Evolutionary conservation across 2,888 invertebrate species (phyloP).

Genomic region (Stictocephala bisonia): DNA sequence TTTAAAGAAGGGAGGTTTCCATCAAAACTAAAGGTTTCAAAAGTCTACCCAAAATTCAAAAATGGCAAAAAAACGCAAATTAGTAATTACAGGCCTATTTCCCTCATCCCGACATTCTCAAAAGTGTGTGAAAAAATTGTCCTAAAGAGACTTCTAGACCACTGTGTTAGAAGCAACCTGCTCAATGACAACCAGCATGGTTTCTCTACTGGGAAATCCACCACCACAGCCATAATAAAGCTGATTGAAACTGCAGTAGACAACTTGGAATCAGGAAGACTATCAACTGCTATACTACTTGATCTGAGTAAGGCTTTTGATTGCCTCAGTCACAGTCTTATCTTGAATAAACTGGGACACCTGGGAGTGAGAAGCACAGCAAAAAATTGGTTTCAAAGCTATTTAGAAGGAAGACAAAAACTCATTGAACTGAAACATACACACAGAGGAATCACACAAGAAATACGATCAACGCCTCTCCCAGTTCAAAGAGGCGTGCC

Average conservation of each 20-base stretch:
- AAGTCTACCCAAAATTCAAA: not conserved
- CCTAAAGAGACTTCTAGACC: conserved; percentile 5
- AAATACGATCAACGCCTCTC: not conserved
- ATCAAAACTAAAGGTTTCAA: not conserved
- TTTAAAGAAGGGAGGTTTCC: not conserved
- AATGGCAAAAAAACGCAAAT: not conserved
- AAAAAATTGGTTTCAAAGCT: too few species aligned
- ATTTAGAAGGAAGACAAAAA: too few species aligned
- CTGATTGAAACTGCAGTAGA: not conserved
- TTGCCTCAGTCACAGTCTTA: not conserved
- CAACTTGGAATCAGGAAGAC: not conserved
- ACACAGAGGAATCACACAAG: not conserved
- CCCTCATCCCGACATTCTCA: not conserved
- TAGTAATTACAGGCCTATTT: not conserved
- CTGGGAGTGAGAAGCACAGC: too few species aligned
- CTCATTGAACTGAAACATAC: too few species aligned
- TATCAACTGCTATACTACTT: not conserved
- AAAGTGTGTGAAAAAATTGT: not conserved
- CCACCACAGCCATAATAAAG: not conserved
- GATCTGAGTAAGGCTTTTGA: not conserved
- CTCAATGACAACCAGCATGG: not conserved
- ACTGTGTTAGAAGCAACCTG: not conserved
- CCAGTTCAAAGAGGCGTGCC: not conserved
- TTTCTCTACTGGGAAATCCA: not conserved
- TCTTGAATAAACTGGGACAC: not conserved